phyloP scores from a whole-genome alignment of 1,140 invertebrate genomes.

The Melipona quadrifasciata region DNA sequence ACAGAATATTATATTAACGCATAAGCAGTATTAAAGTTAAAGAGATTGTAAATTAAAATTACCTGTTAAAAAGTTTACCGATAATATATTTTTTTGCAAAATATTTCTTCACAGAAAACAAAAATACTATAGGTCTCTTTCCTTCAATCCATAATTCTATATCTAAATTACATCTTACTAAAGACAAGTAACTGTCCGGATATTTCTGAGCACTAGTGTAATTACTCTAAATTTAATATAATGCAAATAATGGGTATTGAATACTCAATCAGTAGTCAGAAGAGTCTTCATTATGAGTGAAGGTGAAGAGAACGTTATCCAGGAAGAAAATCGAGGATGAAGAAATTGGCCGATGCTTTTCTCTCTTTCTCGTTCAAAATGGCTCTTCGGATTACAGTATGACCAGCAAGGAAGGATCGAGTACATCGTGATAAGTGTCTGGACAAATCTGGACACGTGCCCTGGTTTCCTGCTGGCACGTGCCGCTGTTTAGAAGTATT shows the following conservation, averaged over 20 bases:
- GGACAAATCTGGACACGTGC: conserved; percentile 61
- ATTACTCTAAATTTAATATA: background rate
- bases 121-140: no score
- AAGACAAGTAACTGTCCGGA: no score
- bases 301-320: background rate
- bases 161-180: no score
- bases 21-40: no score
- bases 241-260: background rate
- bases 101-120: no score
- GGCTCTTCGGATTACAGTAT: background rate
- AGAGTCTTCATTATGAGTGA: background rate
- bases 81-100: no score
- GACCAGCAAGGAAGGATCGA: background rate
- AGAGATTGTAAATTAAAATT: no score
- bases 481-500: conserved; percentile 71
- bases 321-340: conserved; percentile 12
- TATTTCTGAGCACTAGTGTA: background rate
- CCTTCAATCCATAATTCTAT: no score
- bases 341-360: background rate
- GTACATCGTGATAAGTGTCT: conserved; percentile 40
- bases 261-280: no score
- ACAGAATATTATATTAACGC: no score
- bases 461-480: conserved; percentile 60
- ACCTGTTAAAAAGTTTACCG: no score
- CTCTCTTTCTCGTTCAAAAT: no score